Conservation (phyloP, 1,140 invertebrate species). For the Chlorops oryzae region DNA sequence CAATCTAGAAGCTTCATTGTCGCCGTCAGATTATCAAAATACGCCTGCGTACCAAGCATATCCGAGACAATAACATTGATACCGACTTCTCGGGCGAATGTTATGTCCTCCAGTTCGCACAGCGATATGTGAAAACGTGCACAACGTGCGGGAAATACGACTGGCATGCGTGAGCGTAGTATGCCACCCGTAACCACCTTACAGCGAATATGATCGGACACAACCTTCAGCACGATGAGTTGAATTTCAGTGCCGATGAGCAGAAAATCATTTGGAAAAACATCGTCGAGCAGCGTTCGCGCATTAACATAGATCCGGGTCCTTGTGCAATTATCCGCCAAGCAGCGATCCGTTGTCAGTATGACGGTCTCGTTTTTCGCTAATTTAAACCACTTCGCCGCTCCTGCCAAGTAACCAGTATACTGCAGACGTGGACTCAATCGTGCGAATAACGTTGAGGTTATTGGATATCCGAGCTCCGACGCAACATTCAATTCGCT, state of each 20-base stretch:
- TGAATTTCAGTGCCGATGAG: constrained; percentile 31
- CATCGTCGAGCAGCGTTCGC: constrained; percentile 25
- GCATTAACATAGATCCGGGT: constrained; percentile 34
- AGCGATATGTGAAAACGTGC: constrained; percentile 23
- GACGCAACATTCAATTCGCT: constrained; percentile 31
- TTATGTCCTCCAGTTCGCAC: constrained; percentile 41
- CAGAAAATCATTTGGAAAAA: constrained; percentile 28
- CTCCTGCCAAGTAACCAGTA: constrained; percentile 20
- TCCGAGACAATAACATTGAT: constrained; percentile 34
- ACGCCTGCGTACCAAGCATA: constrained; percentile 23
- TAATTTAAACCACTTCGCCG: not conserved
- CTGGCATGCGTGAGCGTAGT: constrained; percentile 28
- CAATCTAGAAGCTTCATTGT: constrained; percentile 23
- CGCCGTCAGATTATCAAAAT: constrained; percentile 25
- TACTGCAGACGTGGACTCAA: constrained; percentile 34
- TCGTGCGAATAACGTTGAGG: constrained; percentile 31
- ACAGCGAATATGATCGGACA: constrained; percentile 19
- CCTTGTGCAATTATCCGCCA: constrained; percentile 13
- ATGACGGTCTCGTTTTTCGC: constrained; percentile 12
- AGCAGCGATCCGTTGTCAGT: constrained; percentile 28
- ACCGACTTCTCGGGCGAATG: constrained; percentile 35
- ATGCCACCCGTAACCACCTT: constrained; percentile 24
- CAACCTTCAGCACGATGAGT: constrained; percentile 19
- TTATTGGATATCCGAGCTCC: constrained; percentile 30
- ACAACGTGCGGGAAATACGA: constrained; percentile 31